These are phyloP conservation scores for Fabriciana adippe DNA, from an alignment of 2,888 invertebrate genomes.

Conservation along the genomic window DNA sequence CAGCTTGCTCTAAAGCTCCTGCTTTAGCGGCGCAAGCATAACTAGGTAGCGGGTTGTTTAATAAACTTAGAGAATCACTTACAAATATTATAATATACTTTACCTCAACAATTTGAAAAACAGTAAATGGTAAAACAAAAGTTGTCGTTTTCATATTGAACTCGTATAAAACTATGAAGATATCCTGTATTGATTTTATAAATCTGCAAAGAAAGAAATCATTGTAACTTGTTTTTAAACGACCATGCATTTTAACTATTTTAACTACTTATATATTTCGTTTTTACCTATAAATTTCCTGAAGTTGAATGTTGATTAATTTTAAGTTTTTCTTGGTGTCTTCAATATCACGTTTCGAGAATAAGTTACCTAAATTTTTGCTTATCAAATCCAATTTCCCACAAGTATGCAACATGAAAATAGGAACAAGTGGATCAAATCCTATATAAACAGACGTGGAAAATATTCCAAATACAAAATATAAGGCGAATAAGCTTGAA, in stretches of 20 bases:
- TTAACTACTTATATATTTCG: too few relatives aligned
- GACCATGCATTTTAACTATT: background rate
- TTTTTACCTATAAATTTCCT: constrained; percentile 56
- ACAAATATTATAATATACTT: background rate
- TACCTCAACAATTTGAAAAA: constrained; percentile 62
- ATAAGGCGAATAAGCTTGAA: constrained; percentile 16
- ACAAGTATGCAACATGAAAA: constrained; percentile 63
- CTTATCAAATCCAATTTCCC: constrained; percentile 62
- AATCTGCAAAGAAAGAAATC: constrained; percentile 28
- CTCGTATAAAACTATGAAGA: constrained; percentile 58
- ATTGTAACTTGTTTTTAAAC: too few relatives aligned
- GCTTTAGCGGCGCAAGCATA: too few relatives aligned
- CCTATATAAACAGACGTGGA: constrained; percentile 54
- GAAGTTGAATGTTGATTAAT: constrained; percentile 54
- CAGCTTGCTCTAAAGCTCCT: too few relatives aligned
- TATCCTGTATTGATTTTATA: constrained; percentile 33
- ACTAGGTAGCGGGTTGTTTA: too few relatives aligned
- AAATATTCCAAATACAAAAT: constrained; percentile 48
- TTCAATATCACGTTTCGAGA: constrained; percentile 43
- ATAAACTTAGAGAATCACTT: background rate
- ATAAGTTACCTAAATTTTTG: constrained; percentile 50
- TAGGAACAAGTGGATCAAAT: constrained; percentile 68
- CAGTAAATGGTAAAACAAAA: constrained; percentile 58
- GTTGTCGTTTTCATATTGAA: constrained; percentile 63
- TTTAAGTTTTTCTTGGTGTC: constrained; percentile 52